Percentiles rank a stretch among this genome's conserved stretches.
Evolutionary conservation across 2,888 invertebrate species (phyloP).

Genomic region (Saturnia japonica): DNA sequence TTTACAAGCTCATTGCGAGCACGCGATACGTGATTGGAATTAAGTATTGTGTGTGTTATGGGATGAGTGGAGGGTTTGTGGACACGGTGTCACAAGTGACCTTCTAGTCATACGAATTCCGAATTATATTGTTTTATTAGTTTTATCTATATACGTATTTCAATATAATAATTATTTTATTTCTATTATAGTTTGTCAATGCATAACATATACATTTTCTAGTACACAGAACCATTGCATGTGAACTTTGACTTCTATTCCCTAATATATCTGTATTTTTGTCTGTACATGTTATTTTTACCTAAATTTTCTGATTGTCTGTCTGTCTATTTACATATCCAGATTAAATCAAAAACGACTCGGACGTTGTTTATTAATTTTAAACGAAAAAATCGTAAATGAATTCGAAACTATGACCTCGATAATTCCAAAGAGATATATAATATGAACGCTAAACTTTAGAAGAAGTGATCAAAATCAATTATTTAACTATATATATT

Average conservation of each 20-base stretch:
- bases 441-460: too few species aligned
- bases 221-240: not conserved
- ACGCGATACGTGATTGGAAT: conserved; percentile 59
- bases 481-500: too few species aligned
- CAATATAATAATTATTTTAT: not conserved
- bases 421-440: too few species aligned
- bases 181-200: not conserved
- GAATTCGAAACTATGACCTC: too few species aligned
- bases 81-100: conserved; percentile 53
- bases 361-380: too few species aligned
- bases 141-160: not conserved
- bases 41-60: conserved; percentile 39
- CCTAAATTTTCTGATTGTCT: too few species aligned
- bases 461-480: too few species aligned
- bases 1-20: conserved; percentile 56
- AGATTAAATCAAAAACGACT: too few species aligned
- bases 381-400: too few species aligned
- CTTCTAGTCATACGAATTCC: not conserved
- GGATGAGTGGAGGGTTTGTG: conserved; percentile 48
- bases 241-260: not conserved
- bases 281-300: too few species aligned
- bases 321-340: too few species aligned
- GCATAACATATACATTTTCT: not conserved
- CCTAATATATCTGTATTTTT: too few species aligned
- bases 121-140: not conserved